These are phyloP conservation scores for Cydia strobilella DNA, from an alignment of 1,140 invertebrate genomes.

Conservation along the genomic window DNA sequence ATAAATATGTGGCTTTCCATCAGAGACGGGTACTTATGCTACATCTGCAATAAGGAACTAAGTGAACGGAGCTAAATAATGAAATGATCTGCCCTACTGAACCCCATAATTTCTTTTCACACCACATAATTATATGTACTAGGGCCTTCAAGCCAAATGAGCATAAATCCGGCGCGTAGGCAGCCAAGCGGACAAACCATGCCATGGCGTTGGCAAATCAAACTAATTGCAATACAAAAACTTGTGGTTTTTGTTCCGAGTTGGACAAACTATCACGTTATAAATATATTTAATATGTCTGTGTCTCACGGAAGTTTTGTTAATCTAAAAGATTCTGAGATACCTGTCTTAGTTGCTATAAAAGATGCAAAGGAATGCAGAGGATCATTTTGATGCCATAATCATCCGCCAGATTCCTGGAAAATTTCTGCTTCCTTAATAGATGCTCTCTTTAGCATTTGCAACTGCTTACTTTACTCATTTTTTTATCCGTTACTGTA, in stretches of 20 bases:
- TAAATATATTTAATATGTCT: no score
- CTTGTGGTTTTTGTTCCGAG: neutral
- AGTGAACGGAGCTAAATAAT: neutral
- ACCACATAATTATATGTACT: slow-evolving; percentile 20
- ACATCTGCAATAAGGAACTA: no score
- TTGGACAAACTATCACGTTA: neutral
- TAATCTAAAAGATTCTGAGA: neutral
- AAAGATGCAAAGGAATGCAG: no score
- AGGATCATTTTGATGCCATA: no score
- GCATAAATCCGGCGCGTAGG: slow-evolving; percentile 36
- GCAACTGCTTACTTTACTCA: no score
- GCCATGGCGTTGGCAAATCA: slow-evolving; percentile 25
- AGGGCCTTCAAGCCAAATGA: slow-evolving; percentile 33
- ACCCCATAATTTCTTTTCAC: slow-evolving; percentile 17
- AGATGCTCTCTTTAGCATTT: no score
- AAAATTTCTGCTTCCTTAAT: no score
- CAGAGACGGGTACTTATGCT: no score
- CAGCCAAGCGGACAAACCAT: slow-evolving; percentile 33
- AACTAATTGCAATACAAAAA: slow-evolving; percentile 37
- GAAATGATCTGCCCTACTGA: slow-evolving; percentile 29
- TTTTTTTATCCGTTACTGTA: no score
- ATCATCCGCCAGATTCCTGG: no score
- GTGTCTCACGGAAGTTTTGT: no score
- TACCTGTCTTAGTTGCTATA: neutral
- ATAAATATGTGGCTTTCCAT: no score